Base-by-base conservation (phyloP, 2,797 vertebrate genomes). In the Coccyzus lansbergi region DNA sequence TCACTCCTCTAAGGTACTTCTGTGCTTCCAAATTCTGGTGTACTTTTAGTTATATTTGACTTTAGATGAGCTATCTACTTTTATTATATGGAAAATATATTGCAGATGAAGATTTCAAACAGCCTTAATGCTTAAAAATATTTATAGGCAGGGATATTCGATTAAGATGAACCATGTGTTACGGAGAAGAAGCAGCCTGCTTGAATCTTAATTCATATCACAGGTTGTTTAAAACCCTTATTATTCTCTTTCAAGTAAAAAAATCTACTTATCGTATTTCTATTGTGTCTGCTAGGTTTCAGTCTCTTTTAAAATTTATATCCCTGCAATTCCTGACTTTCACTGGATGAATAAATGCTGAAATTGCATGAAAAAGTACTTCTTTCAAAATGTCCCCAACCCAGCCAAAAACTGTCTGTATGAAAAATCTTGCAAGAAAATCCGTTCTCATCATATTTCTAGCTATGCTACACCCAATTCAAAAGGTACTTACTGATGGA, bases 361-460 rank as follows among this genome's bases (percentile, higher is more conserved):
- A 72, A 78, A 91, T 52, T 68, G 62, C 59, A 69, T 4, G 22
- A 94, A 92, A 92, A 92, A 71, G 19, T 63, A 77, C 36, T 92
- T 63, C n/a, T 89, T 77, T 77, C 71, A 87, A 85, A 80, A 88
- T 24, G 16, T 62, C 51, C 85, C 62, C 55, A 92, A 51, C 18
- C 3, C 52, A 81, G 65, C 62, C 68, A 94, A 93, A 91, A 91
- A 46, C 58, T 91, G 82, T 68, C 79, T 6, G 6, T 71, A 63
- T 72, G 48, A 95, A 71, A 93, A 95, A 86, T 64, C 72, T 83
- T 69, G 67, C 84, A 89, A 93, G 92, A 91, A 92, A 94, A 87
- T 94, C 82, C 93, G 82, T 87, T 90, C 86, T 89, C 69, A 15
- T 94, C 82, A 71, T 83, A 49, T 65, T 89, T 95, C 84, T 88